A percentile compares a stretch with the other conserved stretches of the same genome.
Conservation (phyloP, 1,140 invertebrate species). For the Papilio polytes region DNA sequence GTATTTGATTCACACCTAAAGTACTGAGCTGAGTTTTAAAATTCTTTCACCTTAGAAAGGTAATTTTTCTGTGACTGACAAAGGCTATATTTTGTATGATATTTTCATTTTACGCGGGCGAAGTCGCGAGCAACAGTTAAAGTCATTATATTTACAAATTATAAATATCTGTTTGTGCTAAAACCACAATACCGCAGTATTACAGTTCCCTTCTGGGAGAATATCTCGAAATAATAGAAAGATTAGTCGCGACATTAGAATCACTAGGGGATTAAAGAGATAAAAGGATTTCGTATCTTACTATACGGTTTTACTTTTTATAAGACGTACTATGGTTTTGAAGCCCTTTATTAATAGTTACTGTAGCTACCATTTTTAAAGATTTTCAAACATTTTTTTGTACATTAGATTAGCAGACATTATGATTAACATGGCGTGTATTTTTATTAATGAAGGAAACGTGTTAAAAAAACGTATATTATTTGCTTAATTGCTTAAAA, state of each 20-base stretch:
- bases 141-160: neutral
- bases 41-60: too few species aligned
- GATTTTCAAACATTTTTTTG: neutral
- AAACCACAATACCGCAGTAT: neutral
- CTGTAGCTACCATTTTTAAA: neutral
- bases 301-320: neutral
- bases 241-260: slow-evolving; percentile 4
- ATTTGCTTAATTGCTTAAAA: too few species aligned
- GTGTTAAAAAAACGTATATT: too few species aligned
- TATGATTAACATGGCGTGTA: too few species aligned
- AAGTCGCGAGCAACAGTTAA: too few species aligned
- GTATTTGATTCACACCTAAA: too few species aligned
- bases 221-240: slow-evolving; percentile 20
- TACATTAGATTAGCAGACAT: neutral
- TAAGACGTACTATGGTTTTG: neutral
- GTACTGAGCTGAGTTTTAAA: too few species aligned
- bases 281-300: neutral
- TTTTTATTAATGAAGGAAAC: too few species aligned
- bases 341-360: neutral
- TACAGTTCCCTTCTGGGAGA: neutral
- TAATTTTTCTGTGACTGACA: too few species aligned
- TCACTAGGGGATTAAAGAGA: slow-evolving; percentile 7
- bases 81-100: too few species aligned
- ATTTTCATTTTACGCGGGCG: too few species aligned
- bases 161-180: neutral